Base-by-base conservation (phyloP, 2,888 invertebrate species). In the Dicyrtomina minuta region DNA sequence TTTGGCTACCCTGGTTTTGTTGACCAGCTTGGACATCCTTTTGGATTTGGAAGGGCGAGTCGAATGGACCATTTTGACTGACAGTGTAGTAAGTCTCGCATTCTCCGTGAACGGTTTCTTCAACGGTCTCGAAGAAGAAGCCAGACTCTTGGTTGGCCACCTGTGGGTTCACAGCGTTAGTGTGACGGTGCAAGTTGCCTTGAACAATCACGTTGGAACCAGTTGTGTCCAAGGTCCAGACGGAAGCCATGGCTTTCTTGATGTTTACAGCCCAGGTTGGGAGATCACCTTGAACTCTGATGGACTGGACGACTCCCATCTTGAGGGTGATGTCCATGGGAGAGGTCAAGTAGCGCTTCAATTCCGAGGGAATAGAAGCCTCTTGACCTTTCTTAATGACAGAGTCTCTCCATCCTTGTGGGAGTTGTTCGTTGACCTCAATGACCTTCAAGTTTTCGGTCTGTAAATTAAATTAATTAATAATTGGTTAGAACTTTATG, bases 231-330 rank as follows among this genome's bases (percentile, higher is more conserved):
- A 75, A 12, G 46, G 70, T 74, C 71, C 74, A 74, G 39, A 71
- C n/a, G n/a, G n/a, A n/a, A n/a, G n/a, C n/a, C n/a, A n/a, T n/a
- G n/a, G n/a, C n/a, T n/a, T n/a, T n/a, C 79, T 83, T 83, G 72
- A 83, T 79, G 79, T 83, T 82, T 64, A 81, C 77, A n/a, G 82
- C 81, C 79, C 80, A 81, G 15, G 75, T 72, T 1, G 82, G 81
- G 22, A 83, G 82, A 49, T 78, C 78, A 2, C 69, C 66, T 3
- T 77, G 76, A 15, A 80, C 79, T n/a, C 77, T 74, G 51, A 77
- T 71, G 49, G 67, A 61, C 33, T 68, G 62, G 24, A 83, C 75
- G 22, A 76, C 74, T 65, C 79, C 79, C 43, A 66, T 55, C 27
- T 69, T 66, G 27, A 78, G 62, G 12, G 46, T 75, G n/a, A 77